Evolutionary conservation across 1,140 invertebrate species (phyloP).

Genomic region (Mya arenaria): DNA sequence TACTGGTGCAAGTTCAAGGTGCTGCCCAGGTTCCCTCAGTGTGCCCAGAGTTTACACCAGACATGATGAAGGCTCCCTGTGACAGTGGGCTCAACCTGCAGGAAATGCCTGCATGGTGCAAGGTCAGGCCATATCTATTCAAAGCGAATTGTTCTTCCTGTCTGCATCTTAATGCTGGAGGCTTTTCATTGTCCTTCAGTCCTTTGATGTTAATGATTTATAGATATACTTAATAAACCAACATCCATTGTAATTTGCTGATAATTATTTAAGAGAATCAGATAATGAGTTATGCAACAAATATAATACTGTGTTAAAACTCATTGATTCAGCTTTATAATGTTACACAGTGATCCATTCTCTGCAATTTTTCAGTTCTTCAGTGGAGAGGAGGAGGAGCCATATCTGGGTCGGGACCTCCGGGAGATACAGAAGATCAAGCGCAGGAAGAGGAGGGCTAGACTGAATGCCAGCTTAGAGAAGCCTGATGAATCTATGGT

Average conservation of each 20-base stretch:
- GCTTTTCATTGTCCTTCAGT: too few species aligned
- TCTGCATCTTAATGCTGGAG: too few species aligned
- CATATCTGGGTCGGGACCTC: background rate
- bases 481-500: too few species aligned
- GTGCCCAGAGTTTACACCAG: constrained; percentile 57
- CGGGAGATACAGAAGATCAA: background rate
- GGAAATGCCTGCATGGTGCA: constrained; percentile 68
- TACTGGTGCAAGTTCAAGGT: constrained; percentile 57
- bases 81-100: constrained; percentile 42
- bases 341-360: background rate
- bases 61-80: constrained; percentile 61
- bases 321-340: too few species aligned
- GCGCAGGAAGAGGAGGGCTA: constrained; percentile 1
- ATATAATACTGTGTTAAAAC: too few species aligned
- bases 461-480: constrained; percentile 18
- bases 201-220: too few species aligned
- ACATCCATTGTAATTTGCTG: too few species aligned
- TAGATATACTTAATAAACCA: too few species aligned
- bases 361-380: constrained; percentile 16
- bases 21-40: constrained; percentile 61
- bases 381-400: background rate
- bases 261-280: too few species aligned
- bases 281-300: too few species aligned
- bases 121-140: too few species aligned
- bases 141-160: too few species aligned